A percentile compares a stretch with the other conserved stretches of the same genome.
Evolutionary conservation across 2,113 vertebrate species (phyloP).

Genomic region (Eurystomus gularis): DNA sequence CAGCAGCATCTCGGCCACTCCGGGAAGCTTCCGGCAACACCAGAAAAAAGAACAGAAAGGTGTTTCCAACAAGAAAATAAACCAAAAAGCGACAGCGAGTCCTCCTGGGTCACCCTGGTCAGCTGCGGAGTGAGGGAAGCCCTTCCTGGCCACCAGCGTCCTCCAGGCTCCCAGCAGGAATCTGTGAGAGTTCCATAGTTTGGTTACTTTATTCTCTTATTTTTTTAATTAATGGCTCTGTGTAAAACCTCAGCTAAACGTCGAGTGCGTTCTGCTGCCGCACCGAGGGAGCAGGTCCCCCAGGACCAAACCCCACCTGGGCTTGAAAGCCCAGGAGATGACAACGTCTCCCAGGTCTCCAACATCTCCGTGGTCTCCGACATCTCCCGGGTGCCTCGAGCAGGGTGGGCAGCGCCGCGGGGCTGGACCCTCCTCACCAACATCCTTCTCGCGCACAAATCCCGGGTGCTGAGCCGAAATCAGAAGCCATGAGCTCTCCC

Average conservation of each 20-base stretch:
- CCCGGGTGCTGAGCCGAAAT: neutral
- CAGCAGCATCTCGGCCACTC: neutral
- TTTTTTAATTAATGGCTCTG: neutral
- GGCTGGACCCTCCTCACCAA: neutral
- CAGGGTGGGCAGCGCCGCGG: neutral
- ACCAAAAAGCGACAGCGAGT: fast-evolving
- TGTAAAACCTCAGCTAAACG: neutral
- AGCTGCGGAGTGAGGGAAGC: neutral
- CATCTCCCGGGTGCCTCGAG: neutral
- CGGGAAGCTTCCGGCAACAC: neutral
- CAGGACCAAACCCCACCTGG: neutral
- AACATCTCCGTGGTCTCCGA: too few relatives aligned
- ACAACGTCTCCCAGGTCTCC: neutral
- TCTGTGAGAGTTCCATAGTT: neutral
- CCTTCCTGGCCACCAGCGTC: neutral
- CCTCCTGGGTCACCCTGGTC: neutral
- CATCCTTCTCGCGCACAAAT: neutral
- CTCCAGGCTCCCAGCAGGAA: neutral
- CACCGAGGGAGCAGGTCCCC: neutral
- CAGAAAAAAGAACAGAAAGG: fast-evolving
- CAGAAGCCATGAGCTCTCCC: neutral
- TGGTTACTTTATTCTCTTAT: neutral
- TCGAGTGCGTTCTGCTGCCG: neutral
- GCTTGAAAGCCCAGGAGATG: neutral
- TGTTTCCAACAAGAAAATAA: neutral